These are phyloP conservation scores for Zosterops lateralis DNA, from an alignment of 2,113 vertebrate genomes.

Conservation along the genomic window DNA sequence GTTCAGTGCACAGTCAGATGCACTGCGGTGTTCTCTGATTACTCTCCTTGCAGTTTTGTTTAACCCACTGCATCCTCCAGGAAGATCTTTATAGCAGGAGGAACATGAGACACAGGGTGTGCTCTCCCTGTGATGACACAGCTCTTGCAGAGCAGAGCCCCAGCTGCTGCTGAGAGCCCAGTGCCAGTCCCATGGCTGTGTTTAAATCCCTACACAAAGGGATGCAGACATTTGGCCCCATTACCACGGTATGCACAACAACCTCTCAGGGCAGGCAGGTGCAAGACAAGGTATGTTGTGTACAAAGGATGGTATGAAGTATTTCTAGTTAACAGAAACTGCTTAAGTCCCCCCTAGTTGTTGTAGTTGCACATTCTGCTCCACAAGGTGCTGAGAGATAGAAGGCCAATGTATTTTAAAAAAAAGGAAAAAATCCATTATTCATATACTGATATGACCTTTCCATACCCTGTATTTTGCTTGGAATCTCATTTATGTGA, in stretches of 20 bases:
- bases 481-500: background rate
- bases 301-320: background rate
- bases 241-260: background rate
- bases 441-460: background rate
- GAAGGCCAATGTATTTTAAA: background rate
- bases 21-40: rapidly evolving
- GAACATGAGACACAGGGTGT: rapidly evolving
- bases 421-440: background rate
- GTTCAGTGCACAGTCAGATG: background rate
- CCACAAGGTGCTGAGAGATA: background rate
- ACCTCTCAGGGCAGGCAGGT: background rate
- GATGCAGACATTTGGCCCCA: background rate
- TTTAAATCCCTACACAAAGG: background rate
- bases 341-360: background rate
- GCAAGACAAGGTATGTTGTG: background rate
- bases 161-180: background rate
- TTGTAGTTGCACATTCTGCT: background rate
- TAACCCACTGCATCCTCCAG: background rate
- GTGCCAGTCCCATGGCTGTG: background rate
- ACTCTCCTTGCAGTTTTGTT: background rate
- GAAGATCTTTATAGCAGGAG: background rate
- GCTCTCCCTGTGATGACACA: background rate
- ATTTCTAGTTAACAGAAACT: background rate
- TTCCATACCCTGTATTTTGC: background rate
- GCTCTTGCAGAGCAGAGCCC: background rate